Conservation (phyloP, 2,113 vertebrate species). For the Rhinopithecus roxellana region DNA sequence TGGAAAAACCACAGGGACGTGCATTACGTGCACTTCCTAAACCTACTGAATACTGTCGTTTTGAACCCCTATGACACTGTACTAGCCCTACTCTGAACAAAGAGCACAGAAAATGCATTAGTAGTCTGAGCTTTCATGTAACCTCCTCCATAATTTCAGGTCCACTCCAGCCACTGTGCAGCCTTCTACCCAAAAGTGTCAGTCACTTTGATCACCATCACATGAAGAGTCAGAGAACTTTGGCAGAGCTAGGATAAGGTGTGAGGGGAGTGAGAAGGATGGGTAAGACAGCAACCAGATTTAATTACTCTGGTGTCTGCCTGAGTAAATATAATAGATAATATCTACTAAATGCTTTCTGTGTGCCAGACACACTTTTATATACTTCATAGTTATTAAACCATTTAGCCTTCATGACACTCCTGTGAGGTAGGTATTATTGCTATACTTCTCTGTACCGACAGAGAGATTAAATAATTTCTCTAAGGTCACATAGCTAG, state of each 20-base stretch:
- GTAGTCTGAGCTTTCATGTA: neutral
- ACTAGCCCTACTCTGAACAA: neutral
- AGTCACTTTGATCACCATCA: neutral
- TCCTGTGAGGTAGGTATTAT: neutral
- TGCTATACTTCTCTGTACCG: neutral
- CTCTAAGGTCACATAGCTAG: neutral
- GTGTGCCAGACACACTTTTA: neutral
- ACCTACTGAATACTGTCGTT: neutral
- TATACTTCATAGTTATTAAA: slow-evolving; percentile 14
- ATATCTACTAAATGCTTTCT: neutral
- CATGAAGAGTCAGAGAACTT: neutral
- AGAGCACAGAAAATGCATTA: neutral
- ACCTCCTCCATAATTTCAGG: neutral
- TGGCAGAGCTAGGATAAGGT: neutral
- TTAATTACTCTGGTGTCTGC: neutral
- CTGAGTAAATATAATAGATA: neutral
- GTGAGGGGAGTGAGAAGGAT: no score
- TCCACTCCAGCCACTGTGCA: neutral
- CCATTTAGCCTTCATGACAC: neutral
- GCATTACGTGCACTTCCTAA: neutral
- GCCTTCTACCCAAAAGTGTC: neutral
- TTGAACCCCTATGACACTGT: neutral
- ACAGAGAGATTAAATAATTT: neutral
- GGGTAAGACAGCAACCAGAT: neutral
- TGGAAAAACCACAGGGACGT: neutral